Evolutionary conservation across 2,797 vertebrate species (phyloP), one percentile per base, ranked within the genome.

Genomic region (Acropternis orthonyx): DNA sequence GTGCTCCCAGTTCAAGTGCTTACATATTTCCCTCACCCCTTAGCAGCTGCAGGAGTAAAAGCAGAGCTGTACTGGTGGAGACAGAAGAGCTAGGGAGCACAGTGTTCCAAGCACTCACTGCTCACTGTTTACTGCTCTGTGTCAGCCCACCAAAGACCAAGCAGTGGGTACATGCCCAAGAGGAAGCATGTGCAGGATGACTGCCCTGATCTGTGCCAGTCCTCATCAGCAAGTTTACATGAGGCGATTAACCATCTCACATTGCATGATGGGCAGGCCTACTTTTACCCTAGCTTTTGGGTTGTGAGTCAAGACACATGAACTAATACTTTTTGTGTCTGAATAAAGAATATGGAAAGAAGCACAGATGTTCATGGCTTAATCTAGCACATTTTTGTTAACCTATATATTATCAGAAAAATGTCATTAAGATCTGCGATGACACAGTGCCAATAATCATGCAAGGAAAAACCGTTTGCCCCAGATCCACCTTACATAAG

Each of bases 31-130:
- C 74, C 43, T 20, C 24, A 51, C 36, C 22, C 3, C 3, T 44
- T 6, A 9, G 7, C 55, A 58, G 49, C 37, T 61, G 41, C 63
- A 67, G 32, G 28, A 78, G 44, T 28, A 41, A 71, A 30, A 19
- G 4, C 3, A 3, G 32, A 28, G 36, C 37, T 86, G 34, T 56
- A 10, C 30, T 24, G 6, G 3, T 76, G 34, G 37, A 34, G 28
- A 36, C 4, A 36, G 37, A 36, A 39, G 37, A 30, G 12, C 26
- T 73, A 1, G 0, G 28, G 22, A 77, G 14, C 51, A 37, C 0
- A 0, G 13, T 7, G 15, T 14, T 88, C 32, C 65, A 55, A 39
- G 43, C 0, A 0, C 24, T 61, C 4, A 0, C 56, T 85, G 37
- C 51, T 63, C 39, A 6, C 2, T 14, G 6, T 7, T 51, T 41